Evolutionary conservation across 37 sponge, comb jelly and placozoan species (phyloP).

Genomic region (Mnemiopsis leidyi): DNA sequence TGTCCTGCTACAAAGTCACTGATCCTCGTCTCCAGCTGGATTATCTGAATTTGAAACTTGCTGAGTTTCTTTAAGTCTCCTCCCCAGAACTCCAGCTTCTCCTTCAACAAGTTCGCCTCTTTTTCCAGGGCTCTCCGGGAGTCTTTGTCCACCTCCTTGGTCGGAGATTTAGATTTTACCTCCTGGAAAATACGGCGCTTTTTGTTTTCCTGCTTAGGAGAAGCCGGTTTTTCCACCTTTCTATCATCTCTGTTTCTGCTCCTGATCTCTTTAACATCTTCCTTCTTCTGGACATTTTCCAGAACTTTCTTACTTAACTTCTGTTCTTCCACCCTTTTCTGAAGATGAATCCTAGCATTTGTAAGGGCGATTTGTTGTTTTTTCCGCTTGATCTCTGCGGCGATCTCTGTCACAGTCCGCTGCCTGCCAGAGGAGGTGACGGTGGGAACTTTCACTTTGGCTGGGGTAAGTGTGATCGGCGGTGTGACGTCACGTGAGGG

Average conservation of each 20-base stretch:
- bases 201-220: background rate
- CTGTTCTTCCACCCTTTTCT: conserved; percentile 31
- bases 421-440: background rate
- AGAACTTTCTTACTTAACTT: background rate
- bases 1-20: conserved; percentile 18
- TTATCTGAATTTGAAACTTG: conserved; percentile 30
- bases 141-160: conserved; percentile 24
- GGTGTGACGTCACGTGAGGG: background rate
- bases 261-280: background rate
- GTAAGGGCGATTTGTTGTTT: conserved; percentile 22
- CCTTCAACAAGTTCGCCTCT: conserved; percentile 1
- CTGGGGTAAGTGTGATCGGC: background rate
- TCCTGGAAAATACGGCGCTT: conserved; percentile 41
- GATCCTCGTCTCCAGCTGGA: conserved; percentile 32
- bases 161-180: background rate
- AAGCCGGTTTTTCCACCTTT: background rate
- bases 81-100: conserved; percentile 55
- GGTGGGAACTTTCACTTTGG: conserved; percentile 17
- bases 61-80: conserved; percentile 41
- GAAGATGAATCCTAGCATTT: conserved; percentile 35
- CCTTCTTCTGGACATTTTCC: background rate
- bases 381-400: conserved; percentile 29
- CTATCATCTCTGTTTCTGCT: background rate
- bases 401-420: conserved; percentile 17
- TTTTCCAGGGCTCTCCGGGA: conserved; percentile 5